Percentiles rank a stretch among this genome's conserved stretches.
Conservation (phyloP, 2,113 vertebrate genomes). For the Catharus minimus region DNA sequence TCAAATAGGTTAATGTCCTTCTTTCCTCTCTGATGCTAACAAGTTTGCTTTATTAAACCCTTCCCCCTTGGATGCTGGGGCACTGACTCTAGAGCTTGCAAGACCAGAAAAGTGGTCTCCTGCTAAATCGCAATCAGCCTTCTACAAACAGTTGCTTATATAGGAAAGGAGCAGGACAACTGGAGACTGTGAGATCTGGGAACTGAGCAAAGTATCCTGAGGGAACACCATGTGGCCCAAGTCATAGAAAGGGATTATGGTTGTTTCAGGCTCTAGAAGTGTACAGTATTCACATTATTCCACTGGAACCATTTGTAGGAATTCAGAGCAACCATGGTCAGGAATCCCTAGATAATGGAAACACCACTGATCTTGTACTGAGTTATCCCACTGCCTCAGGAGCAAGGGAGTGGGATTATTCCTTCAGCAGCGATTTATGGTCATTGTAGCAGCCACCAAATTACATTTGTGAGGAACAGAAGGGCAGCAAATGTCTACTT, state of each 20-base stretch:
- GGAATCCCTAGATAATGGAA: neutral
- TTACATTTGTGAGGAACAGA: neutral
- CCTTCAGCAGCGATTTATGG: neutral
- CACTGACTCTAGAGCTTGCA: neutral
- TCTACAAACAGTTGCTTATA: neutral
- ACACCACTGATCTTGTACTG: neutral
- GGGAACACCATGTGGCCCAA: neutral
- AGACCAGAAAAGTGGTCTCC: neutral
- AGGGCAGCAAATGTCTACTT: neutral
- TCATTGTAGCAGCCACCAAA: neutral
- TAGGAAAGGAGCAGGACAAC: neutral
- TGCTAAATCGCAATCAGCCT: neutral
- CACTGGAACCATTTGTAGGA: neutral
- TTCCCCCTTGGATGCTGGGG: neutral
- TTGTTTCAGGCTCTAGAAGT: neutral
- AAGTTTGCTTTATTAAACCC: neutral
- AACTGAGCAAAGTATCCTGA: neutral
- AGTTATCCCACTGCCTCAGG: neutral
- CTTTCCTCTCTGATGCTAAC: conserved; percentile 11
- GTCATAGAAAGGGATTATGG: neutral
- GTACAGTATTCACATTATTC: neutral
- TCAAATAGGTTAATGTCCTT: conserved; percentile 57
- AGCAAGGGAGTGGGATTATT: neutral
- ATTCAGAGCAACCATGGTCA: neutral
- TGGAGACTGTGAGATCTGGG: neutral